phyloP scores from a whole-genome alignment of 2,888 invertebrate genomes.

The Salticus scenicus region DNA sequence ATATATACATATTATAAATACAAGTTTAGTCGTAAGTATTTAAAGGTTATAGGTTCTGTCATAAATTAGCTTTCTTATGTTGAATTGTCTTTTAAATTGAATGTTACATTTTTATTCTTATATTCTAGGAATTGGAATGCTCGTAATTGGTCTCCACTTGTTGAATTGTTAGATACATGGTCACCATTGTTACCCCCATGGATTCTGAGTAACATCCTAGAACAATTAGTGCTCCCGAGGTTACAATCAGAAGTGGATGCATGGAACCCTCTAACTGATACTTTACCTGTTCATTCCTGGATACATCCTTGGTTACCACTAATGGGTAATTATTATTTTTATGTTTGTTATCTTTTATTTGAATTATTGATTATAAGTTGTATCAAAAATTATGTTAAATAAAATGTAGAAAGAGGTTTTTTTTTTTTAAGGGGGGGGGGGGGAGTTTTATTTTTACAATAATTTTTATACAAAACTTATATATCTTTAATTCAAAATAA shows the following conservation, averaged over 20 bases:
- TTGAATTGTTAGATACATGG: constrained; percentile 88
- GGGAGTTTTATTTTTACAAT: too few species aligned
- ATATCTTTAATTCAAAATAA: too few species aligned
- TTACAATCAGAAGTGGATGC: constrained; percentile 83
- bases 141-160: constrained; percentile 85
- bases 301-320: constrained; percentile 96
- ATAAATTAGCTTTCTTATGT: too few species aligned
- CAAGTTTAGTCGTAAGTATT: too few species aligned
- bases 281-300: constrained; percentile 97
- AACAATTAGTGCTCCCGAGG: constrained; percentile 85
- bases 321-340: constrained; percentile 83
- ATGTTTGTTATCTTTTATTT: too few species aligned
- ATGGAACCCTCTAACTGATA: constrained; percentile 97
- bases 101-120: background rate
- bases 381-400: too few species aligned
- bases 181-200: constrained; percentile 85
- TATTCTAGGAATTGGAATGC: constrained; percentile 85
- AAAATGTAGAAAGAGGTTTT: too few species aligned
- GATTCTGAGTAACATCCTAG: constrained; percentile 88
- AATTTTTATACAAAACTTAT: too few species aligned
- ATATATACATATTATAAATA: too few species aligned
- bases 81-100: background rate
- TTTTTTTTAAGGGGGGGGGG: too few species aligned
- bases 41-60: too few species aligned
- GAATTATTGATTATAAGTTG: too few species aligned